phyloP scores from a whole-genome alignment of 2,888 invertebrate species.

The Charanyca ferruginea region DNA sequence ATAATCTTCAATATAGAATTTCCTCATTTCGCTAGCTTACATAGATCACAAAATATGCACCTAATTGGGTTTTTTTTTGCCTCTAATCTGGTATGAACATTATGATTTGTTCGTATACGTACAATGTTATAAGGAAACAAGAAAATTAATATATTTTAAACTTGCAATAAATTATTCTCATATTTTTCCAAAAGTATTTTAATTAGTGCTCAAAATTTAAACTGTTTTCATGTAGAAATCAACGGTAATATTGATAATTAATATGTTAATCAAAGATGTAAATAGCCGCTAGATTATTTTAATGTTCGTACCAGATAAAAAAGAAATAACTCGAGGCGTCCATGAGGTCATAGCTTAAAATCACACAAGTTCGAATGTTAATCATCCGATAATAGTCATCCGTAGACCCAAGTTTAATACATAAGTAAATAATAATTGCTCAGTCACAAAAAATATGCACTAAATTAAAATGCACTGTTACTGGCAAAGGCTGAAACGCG shows the following conservation, averaged over 20 bases:
- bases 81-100: constrained; percentile 61
- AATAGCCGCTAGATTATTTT: constrained; percentile 26
- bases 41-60: constrained; percentile 18
- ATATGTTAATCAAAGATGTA: constrained; percentile 22
- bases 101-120: constrained; percentile 11
- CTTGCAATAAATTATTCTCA: too few relatives aligned
- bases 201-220: background rate
- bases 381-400: constrained; percentile 46
- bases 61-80: constrained; percentile 41
- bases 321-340: constrained; percentile 48
- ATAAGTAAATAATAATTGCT: constrained; percentile 68
- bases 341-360: constrained; percentile 52
- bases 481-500: constrained; percentile 80
- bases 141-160: background rate
- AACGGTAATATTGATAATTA: constrained; percentile 25
- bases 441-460: constrained; percentile 79
- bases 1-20: background rate
- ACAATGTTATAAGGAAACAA: background rate
- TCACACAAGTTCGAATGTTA: constrained; percentile 52
- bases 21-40: constrained; percentile 42
- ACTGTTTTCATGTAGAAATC: constrained; percentile 26
- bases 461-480: constrained; percentile 86
- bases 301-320: constrained; percentile 59
- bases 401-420: constrained; percentile 52
- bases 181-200: constrained; percentile 2